Evolutionary conservation across 2,888 invertebrate species (phyloP).

Genomic region (Acrocera orbiculus): DNA sequence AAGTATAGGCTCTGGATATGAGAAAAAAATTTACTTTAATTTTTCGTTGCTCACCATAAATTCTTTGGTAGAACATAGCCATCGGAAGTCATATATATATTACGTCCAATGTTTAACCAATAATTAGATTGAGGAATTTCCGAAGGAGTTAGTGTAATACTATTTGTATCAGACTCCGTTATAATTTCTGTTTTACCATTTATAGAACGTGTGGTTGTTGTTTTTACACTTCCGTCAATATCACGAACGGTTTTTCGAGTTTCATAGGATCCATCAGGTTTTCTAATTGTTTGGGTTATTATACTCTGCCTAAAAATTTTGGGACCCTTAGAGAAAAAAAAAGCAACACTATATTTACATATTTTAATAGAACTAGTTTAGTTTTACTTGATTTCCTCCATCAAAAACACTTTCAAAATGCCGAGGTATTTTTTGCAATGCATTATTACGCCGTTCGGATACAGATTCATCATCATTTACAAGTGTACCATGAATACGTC

Average conservation of each 20-base stretch:
- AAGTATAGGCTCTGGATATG: too few species aligned
- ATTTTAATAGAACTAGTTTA: background rate
- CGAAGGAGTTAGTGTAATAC: slow-evolving; percentile 1
- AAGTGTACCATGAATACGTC: slow-evolving; percentile 28
- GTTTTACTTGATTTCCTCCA: slow-evolving; percentile 23
- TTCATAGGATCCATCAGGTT: slow-evolving; percentile 41
- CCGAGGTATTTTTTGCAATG: slow-evolving; percentile 18
- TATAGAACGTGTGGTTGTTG: slow-evolving; percentile 33
- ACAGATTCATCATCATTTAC: slow-evolving; percentile 20
- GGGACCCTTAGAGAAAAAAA: slow-evolving; percentile 17
- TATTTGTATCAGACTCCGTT: slow-evolving; percentile 12
- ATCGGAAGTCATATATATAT: slow-evolving; percentile 29
- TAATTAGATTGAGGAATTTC: slow-evolving; percentile 14
- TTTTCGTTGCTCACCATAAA: slow-evolving; percentile 33
- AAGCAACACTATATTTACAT: background rate
- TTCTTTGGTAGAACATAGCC: slow-evolving; percentile 31
- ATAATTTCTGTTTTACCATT: slow-evolving; percentile 26
- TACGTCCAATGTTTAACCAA: too few species aligned
- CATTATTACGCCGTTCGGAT: slow-evolving; percentile 18
- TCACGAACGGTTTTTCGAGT: slow-evolving; percentile 37
- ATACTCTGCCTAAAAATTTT: slow-evolving; percentile 37
- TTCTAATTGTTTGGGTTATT: slow-evolving; percentile 34
- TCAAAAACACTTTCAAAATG: slow-evolving; percentile 28
- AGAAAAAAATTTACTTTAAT: too few species aligned
- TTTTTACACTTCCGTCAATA: slow-evolving; percentile 40